A percentile compares a stretch with the other conserved stretches of the same genome.
These are phyloP conservation scores for Chiloscyllium plagiosum DNA, from an alignment of 2,113 vertebrate genomes.

Conservation along the genomic window DNA sequence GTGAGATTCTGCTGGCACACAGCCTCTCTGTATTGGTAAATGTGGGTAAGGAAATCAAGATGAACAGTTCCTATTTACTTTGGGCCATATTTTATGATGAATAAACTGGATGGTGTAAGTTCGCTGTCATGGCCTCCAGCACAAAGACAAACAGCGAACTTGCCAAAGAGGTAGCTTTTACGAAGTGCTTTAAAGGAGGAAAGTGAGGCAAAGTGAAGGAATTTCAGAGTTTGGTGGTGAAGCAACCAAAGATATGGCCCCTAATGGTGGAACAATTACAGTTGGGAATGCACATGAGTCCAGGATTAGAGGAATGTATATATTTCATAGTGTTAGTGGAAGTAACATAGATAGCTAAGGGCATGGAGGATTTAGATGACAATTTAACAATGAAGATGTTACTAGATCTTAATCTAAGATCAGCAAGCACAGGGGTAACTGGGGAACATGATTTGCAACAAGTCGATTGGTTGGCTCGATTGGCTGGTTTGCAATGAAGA, in stretches of 20 bases:
- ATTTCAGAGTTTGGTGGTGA: no score
- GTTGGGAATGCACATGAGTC: no score
- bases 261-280: no score
- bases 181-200: neutral
- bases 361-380: neutral
- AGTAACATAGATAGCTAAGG: neutral
- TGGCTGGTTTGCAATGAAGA: no score
- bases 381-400: neutral
- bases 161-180: neutral
- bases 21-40: neutral
- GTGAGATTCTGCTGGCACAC: neutral
- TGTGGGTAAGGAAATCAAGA: neutral
- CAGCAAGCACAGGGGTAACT: neutral
- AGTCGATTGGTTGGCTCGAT: no score
- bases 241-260: no score
- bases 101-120: neutral
- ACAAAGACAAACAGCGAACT: neutral
- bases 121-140: neutral
- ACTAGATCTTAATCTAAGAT: neutral
- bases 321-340: no score
- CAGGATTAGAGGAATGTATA: no score
- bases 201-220: neutral
- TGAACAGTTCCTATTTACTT: neutral
- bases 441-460: neutral
- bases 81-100: neutral